These are phyloP conservation scores for Corythaeola cristata DNA, from an alignment of 2,113 vertebrate genomes.

Conservation along the genomic window DNA sequence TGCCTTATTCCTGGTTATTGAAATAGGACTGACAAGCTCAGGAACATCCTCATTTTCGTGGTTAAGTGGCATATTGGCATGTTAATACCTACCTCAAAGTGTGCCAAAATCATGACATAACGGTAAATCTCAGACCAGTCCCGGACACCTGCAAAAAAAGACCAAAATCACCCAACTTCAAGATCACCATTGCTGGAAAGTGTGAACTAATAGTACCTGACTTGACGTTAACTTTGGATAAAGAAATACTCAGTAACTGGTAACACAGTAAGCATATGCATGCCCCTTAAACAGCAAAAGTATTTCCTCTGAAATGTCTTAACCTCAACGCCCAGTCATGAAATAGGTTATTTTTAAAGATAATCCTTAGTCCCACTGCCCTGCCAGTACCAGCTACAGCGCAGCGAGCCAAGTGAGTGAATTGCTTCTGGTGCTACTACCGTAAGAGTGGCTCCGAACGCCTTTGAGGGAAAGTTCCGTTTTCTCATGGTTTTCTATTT, in stretches of 20 bases:
- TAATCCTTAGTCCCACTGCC: background rate
- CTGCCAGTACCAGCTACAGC: background rate
- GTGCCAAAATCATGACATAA: constrained; percentile 62
- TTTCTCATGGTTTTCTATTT: background rate
- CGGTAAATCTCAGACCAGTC: constrained; percentile 58
- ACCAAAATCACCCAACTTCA: background rate
- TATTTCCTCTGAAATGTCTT: background rate
- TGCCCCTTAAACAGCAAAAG: background rate
- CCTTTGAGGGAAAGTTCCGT: background rate
- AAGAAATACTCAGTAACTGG: background rate
- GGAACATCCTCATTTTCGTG: background rate
- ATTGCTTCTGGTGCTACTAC: background rate
- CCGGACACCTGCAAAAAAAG: constrained; percentile 42
- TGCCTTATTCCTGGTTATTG: background rate
- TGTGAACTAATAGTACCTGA: background rate
- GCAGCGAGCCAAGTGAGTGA: background rate
- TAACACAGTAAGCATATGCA: accelerated
- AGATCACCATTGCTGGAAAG: background rate
- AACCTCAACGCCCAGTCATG: background rate
- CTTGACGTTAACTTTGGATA: background rate
- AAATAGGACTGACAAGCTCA: background rate
- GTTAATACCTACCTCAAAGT: constrained; percentile 40
- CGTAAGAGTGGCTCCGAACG: constrained; percentile 42
- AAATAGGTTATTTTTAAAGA: background rate
- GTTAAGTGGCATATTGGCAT: background rate